phyloP scores from a whole-genome alignment of 2,888 invertebrate species.

The Pristionchus entomophagus region DNA sequence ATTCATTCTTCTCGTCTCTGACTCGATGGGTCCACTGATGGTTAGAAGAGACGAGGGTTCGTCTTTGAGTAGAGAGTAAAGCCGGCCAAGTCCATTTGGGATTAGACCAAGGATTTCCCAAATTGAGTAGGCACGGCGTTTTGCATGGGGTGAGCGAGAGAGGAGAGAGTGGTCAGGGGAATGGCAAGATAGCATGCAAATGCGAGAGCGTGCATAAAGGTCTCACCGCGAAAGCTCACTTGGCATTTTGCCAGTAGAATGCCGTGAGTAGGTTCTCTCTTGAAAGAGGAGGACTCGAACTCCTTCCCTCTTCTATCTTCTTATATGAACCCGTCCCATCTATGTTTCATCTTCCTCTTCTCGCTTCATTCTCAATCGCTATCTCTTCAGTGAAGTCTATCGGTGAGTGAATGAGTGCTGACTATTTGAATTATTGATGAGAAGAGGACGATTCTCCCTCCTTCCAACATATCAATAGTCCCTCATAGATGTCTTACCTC shows the following conservation, averaged over 20 bases:
- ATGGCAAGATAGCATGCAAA: too few relatives aligned
- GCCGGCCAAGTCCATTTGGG: neutral
- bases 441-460: neutral
- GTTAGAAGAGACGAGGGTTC: too few relatives aligned
- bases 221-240: too few relatives aligned
- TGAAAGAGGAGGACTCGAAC: neutral
- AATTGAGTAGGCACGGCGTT: too few relatives aligned
- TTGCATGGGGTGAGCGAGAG: too few relatives aligned
- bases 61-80: too few relatives aligned
- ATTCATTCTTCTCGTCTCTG: neutral
- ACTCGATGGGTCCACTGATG: too few relatives aligned
- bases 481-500: neutral
- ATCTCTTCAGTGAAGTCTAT: neutral
- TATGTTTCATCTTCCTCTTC: neutral
- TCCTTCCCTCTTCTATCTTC: neutral
- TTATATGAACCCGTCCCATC: neutral
- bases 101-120: neutral
- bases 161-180: too few relatives aligned
- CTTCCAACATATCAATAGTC: neutral
- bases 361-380: neutral
- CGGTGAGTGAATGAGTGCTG: neutral
- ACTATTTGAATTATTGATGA: constrained; percentile 21
- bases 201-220: too few relatives aligned
- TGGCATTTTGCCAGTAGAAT: too few relatives aligned
- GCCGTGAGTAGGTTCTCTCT: neutral